Percentiles rank a stretch among this genome's conserved stretches.
Conservation (phyloP, 2,888 invertebrate species). For the Lamellibrachia columna region DNA sequence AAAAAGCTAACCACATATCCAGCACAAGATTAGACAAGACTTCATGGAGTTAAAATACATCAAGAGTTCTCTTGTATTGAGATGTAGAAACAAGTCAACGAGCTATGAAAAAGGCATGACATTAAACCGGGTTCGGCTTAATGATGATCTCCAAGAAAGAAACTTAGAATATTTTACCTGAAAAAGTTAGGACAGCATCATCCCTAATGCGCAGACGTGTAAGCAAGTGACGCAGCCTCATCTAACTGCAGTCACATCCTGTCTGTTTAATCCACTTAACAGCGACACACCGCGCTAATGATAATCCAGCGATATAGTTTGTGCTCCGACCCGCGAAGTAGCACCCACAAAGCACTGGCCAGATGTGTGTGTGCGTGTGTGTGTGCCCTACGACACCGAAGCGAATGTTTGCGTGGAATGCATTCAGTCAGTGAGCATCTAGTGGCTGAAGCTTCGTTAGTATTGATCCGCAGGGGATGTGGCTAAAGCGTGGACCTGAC, state of each 20-base stretch:
- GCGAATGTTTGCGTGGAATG: neutral
- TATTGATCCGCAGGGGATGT: neutral
- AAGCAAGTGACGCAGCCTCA: neutral
- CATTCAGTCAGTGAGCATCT: neutral
- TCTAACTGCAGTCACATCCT: neutral
- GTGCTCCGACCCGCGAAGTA: neutral
- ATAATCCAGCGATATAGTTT: neutral
- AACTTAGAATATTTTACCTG: neutral
- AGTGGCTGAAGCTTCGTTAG: neutral
- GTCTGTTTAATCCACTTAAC: neutral
- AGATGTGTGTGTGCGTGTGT: neutral
- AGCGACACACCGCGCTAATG: neutral
- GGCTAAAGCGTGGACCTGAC: neutral
- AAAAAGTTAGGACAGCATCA: neutral
- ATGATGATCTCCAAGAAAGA: neutral
- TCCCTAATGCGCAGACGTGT: neutral
- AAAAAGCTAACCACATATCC: neutral
- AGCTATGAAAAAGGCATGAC: neutral
- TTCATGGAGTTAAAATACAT: neutral
- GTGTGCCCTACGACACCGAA: neutral
- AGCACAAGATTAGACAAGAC: neutral
- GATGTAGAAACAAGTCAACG: neutral
- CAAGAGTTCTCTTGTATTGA: neutral
- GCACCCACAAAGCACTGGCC: neutral
- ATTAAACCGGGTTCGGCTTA: neutral